These are phyloP conservation scores for Heliconius nattereri DNA, from an alignment of 1,140 invertebrate species.

Conservation along the genomic window DNA sequence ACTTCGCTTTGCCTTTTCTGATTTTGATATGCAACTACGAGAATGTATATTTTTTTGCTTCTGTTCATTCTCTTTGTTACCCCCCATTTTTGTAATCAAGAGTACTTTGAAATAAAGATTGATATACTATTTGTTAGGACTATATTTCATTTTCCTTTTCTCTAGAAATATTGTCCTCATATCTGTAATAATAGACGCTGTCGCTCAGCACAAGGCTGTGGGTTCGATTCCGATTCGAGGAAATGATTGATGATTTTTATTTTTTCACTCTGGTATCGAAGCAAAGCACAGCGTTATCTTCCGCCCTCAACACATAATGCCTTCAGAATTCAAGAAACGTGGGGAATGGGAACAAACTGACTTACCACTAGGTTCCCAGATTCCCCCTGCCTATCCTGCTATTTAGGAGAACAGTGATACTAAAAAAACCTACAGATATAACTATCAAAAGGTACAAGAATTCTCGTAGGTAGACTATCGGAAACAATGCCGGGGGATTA, in stretches of 20 bases:
- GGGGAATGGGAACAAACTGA: not conserved
- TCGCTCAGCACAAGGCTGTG: not conserved
- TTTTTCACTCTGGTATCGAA: not conserved
- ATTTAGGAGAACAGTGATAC: not conserved
- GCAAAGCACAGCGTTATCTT: not conserved
- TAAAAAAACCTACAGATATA: not conserved
- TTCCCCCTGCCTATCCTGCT: not conserved
- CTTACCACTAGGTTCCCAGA: not conserved
- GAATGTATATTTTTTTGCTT: not conserved
- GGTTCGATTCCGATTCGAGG: not conserved
- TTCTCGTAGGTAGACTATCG: not conserved
- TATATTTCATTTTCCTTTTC: not conserved
- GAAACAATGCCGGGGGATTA: slow-evolving; percentile 3
- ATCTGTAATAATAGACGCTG: too few species aligned
- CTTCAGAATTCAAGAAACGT: too few species aligned
- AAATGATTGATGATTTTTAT: not conserved
- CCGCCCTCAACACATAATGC: not conserved
- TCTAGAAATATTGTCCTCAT: not conserved
- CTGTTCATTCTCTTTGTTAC: not conserved
- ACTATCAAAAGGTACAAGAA: too few species aligned
- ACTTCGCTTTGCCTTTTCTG: not conserved
- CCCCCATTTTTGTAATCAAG: not conserved
- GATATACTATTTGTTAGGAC: not conserved
- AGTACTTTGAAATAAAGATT: not conserved
- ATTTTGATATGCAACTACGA: not conserved